Conservation (phyloP, 1,140 invertebrate genomes). For the Marisa cornuarietis region DNA sequence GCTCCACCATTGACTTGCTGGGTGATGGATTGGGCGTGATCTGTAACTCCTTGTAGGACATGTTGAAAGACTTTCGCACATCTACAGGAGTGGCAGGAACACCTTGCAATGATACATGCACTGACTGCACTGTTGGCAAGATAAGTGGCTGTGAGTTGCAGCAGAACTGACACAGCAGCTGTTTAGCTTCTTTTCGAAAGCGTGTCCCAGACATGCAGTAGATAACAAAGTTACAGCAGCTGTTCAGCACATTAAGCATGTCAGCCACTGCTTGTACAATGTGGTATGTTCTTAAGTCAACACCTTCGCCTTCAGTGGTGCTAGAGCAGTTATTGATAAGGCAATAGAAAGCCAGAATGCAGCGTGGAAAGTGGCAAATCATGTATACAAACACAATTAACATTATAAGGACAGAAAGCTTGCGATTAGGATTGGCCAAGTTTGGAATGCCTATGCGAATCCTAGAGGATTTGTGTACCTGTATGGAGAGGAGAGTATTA, state of each 20-base stretch:
- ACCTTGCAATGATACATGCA: constrained; percentile 12
- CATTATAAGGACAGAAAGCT: constrained; percentile 40
- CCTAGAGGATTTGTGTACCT: constrained; percentile 37
- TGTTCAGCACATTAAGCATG: constrained; percentile 44
- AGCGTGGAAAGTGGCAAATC: constrained; percentile 39
- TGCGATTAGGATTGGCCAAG: constrained; percentile 37
- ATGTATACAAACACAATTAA: constrained; percentile 39
- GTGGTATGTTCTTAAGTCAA: constrained; percentile 20
- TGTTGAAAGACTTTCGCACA: constrained; percentile 12
- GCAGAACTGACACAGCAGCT: constrained; percentile 19
- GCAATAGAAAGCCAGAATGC: constrained; percentile 8
- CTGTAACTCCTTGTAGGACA: constrained; percentile 23
- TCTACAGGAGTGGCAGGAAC: constrained; percentile 19
- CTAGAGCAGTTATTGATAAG: constrained; percentile 8
- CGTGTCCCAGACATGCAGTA: constrained; percentile 42
- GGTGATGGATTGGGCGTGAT: neutral
- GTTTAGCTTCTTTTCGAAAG: constrained; percentile 37
- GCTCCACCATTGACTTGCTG: neutral
- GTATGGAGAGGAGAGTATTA: constrained; percentile 34
- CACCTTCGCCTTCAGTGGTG: constrained; percentile 7
- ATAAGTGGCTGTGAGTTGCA: neutral
- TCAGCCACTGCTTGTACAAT: constrained; percentile 29
- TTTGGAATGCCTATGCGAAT: constrained; percentile 37
- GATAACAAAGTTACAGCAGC: constrained; percentile 41
- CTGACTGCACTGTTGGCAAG: neutral